phyloP scores from a whole-genome alignment of 1,140 invertebrate species.

The Drosophila arizonae region DNA sequence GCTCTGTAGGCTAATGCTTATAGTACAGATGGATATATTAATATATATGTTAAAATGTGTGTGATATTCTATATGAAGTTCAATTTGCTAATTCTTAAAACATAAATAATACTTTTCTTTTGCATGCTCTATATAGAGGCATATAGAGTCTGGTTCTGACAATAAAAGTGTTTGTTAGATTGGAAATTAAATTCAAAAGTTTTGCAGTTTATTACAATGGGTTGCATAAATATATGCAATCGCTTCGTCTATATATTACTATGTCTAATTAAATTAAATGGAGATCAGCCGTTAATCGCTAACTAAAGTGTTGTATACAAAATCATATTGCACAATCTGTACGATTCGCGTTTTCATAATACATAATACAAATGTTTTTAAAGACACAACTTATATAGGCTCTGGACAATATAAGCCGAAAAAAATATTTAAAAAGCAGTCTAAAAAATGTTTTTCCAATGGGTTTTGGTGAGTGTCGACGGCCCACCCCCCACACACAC shows the following conservation, averaged over 20 bases:
- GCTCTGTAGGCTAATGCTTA: neutral
- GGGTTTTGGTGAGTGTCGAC: slow-evolving; percentile 67
- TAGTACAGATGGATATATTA: neutral
- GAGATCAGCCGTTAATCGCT: slow-evolving; percentile 69
- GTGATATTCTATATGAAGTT: slow-evolving; percentile 49
- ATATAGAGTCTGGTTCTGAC: slow-evolving; percentile 32
- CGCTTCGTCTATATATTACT: slow-evolving; percentile 23
- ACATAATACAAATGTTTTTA: slow-evolving; percentile 21
- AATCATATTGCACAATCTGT: slow-evolving; percentile 73
- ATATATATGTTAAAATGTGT: slow-evolving; percentile 30
- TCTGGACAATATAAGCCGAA: slow-evolving; percentile 51
- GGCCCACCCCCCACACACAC: neutral
- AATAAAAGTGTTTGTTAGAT: slow-evolving; percentile 41
- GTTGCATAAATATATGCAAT: slow-evolving; percentile 28
- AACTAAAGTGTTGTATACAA: slow-evolving; percentile 60
- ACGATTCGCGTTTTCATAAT: slow-evolving; percentile 59
- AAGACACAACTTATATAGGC: slow-evolving; percentile 48
- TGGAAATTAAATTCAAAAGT: slow-evolving; percentile 59
- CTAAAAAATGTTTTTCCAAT: slow-evolving; percentile 69
- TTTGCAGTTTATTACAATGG: slow-evolving; percentile 63
- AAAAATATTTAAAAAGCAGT: slow-evolving; percentile 52
- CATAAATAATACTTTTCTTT: slow-evolving; percentile 72
- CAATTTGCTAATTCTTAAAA: slow-evolving; percentile 71
- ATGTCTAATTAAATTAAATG: slow-evolving; percentile 73
- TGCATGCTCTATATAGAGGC: slow-evolving; percentile 24